Conservation (phyloP, 2,797 vertebrate species). For the Acomys russatus region DNA sequence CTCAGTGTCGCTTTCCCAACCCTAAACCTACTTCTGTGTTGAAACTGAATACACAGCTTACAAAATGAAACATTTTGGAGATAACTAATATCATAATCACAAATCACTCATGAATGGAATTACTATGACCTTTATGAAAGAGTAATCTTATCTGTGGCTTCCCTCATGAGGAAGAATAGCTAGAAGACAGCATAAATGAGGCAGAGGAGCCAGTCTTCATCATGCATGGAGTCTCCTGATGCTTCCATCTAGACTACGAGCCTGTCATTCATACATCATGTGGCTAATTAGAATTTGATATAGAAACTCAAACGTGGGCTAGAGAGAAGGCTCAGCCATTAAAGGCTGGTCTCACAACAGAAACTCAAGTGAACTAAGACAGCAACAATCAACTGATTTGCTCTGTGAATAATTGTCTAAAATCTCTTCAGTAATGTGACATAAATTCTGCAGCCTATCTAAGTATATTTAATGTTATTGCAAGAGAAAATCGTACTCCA, state of each 20-base stretch:
- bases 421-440: slow-evolving; percentile 14
- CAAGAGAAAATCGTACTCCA: background rate
- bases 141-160: background rate
- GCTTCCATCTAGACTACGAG: background rate
- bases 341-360: background rate
- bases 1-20: background rate
- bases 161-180: background rate
- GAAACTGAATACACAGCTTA: background rate
- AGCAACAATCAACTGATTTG: background rate
- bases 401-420: background rate
- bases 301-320: background rate
- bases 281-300: background rate
- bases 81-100: background rate
- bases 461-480: background rate
- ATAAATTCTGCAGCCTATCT: background rate
- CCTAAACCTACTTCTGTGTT: background rate
- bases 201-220: background rate
- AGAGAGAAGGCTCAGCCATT: too few relatives aligned
- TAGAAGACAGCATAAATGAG: background rate
- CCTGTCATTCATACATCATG: background rate
- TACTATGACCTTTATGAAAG: background rate
- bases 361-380: background rate
- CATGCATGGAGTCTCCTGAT: background rate
- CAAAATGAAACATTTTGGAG: background rate
- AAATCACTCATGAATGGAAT: background rate